A percentile compares a stretch with the other conserved stretches of the same genome.
Evolutionary conservation across 1,140 invertebrate species (phyloP).

Genomic region (Conopomorpha cramerella): DNA sequence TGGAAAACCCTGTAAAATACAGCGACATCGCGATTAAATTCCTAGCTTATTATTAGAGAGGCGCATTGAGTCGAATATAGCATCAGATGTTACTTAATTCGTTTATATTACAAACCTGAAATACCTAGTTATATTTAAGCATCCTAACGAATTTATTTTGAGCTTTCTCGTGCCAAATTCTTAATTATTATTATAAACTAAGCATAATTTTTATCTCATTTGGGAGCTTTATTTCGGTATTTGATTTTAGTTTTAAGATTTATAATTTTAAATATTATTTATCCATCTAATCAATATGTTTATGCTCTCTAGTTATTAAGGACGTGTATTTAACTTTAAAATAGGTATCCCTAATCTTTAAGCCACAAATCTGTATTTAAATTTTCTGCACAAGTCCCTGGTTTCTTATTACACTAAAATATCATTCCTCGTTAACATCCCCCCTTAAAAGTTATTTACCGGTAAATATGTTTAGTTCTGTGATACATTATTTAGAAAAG

Average conservation of each 20-base stretch:
- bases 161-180: constrained; percentile 40
- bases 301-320: neutral
- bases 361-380: neutral
- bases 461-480: no score
- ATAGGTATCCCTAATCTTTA: neutral
- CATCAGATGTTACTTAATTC: neutral
- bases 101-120: neutral
- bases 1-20: neutral
- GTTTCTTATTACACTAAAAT: neutral
- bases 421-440: no score
- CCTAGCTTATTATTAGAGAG: neutral
- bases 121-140: neutral
- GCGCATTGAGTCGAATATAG: neutral
- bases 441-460: no score
- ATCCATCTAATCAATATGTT: no score
- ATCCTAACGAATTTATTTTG: constrained; percentile 8
- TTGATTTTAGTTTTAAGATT: neutral
- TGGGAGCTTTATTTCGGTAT: neutral
- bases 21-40: neutral
- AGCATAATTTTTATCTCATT: constrained; percentile 1
- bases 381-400: neutral
- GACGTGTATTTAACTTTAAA: neutral
- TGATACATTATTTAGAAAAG: neutral
- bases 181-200: constrained; percentile 4
- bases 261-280: neutral